Conservation (phyloP, 2,888 invertebrate genomes). For the Lasioglossum villosulum region DNA sequence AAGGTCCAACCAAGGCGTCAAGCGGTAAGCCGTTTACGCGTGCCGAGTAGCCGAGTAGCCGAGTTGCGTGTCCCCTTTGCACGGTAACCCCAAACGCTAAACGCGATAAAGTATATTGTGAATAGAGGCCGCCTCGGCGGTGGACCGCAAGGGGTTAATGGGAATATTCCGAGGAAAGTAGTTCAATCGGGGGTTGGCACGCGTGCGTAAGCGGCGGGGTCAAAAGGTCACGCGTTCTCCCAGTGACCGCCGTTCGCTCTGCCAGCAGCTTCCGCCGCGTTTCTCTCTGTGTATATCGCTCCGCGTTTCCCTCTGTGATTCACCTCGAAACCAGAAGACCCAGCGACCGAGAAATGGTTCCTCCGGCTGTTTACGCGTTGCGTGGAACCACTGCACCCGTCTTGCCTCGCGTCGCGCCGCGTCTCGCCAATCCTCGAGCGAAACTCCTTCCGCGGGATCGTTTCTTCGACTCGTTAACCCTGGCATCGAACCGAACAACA, state of each 20-base stretch:
- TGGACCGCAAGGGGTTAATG: constrained; percentile 18
- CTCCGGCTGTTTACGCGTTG: not conserved
- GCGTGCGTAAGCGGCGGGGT: constrained; percentile 50
- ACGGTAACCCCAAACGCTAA: constrained; percentile 2
- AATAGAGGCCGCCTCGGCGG: not conserved
- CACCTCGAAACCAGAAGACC: constrained; percentile 1
- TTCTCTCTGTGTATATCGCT: not conserved
- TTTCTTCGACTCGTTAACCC: not conserved
- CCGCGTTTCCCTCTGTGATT: not conserved
- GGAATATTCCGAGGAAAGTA: constrained; percentile 39
- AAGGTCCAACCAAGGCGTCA: not conserved
- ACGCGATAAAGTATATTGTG: constrained; percentile 3
- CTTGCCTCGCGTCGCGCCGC: not conserved
- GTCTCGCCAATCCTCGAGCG: not conserved
- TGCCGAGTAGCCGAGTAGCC: not conserved
- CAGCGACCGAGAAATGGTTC: not conserved
- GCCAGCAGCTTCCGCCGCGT: not conserved
- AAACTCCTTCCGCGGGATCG: not conserved
- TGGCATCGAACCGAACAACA: not conserved
- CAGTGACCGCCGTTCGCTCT: constrained; percentile 21
- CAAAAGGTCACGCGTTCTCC: constrained; percentile 58
- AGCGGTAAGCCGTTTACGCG: not conserved
- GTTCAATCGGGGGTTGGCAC: constrained; percentile 36
- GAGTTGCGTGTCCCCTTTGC: constrained; percentile 9
- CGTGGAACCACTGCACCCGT: not conserved